Evolutionary conservation across 2,113 vertebrate species (phyloP), one percentile per base, ranked within the genome.

Genomic region (Microcebus ravelobensis): DNA sequence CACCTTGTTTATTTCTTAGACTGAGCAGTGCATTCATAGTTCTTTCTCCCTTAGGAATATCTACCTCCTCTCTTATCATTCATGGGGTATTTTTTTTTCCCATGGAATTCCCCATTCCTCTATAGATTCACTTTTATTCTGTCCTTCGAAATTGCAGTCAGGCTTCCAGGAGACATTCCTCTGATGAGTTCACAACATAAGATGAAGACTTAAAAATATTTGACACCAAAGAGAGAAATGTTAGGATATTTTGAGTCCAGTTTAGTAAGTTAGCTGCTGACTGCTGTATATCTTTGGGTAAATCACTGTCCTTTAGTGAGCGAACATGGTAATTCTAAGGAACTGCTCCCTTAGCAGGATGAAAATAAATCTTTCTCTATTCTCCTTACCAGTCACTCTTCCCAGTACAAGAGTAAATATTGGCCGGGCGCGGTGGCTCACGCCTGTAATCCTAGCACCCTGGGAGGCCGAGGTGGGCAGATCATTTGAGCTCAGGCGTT

Each of bases 91-190:
- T 50, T 87, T 42, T 42, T 92, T 93, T 29, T 9, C 84, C 93
- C 25, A 29, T 84, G 90, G 96, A 97, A 96, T 97, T 98, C 91
- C 96, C 96, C 88, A 15, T 59, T 91, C 27, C 42, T 94, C 63
- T 89, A 59, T 48, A 74, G 88, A 67, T 50, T 91, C 81, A 74
- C 91, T 95, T 94, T 86, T 79, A 92, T 91, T 88, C 52, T 50
- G 14, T 77, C 59, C 61, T 96, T 94, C 89, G 79, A 93, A 91
- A 91, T 52, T 8, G 25, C 27, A 57, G 8, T 68, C 70, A 73
- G 71, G 68, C 84, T 97, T 84, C 70, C n/a, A 84, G 89, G 61
- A 91, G 39, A 79, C 79, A 34, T 74, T 85, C 95, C 81, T 81
- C 8, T 81, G 77, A 67, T 94, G 84, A 97, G 77, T 94, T 96